Conservation (phyloP, 2,797 vertebrate species). For the Myotis pilosus region DNA sequence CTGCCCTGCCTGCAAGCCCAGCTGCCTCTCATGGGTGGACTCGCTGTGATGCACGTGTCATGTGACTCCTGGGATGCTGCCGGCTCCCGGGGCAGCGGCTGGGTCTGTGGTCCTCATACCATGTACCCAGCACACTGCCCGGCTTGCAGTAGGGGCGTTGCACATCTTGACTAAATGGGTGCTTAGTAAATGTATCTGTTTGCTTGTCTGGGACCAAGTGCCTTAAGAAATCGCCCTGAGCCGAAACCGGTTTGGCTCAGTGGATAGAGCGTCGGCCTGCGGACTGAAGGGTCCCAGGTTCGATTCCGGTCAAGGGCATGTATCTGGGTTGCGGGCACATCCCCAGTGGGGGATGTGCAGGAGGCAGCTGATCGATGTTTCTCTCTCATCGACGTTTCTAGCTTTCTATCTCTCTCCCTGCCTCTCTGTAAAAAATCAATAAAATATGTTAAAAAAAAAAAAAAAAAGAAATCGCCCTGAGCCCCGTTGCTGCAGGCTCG, state of each 20-base stretch:
- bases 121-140: accelerated
- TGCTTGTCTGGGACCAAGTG: background rate
- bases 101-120: background rate
- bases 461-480: background rate
- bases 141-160: accelerated
- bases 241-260: no score
- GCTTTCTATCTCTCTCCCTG: no score
- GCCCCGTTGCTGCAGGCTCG: background rate
- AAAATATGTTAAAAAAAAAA: no score
- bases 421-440: no score
- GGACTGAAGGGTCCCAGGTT: no score
- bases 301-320: no score
- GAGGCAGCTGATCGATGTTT: no score
- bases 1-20: background rate
- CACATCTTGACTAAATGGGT: background rate
- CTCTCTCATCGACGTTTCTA: no score
- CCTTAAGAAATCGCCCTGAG: background rate
- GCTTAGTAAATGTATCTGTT: background rate
- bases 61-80: background rate
- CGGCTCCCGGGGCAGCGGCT: background rate
- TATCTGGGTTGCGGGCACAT: no score
- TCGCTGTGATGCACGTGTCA: background rate
- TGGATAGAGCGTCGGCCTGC: no score
- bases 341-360: no score
- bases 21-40: background rate